phyloP scores from a whole-genome alignment of 2,888 invertebrate species.

The Agrochola macilenta region DNA sequence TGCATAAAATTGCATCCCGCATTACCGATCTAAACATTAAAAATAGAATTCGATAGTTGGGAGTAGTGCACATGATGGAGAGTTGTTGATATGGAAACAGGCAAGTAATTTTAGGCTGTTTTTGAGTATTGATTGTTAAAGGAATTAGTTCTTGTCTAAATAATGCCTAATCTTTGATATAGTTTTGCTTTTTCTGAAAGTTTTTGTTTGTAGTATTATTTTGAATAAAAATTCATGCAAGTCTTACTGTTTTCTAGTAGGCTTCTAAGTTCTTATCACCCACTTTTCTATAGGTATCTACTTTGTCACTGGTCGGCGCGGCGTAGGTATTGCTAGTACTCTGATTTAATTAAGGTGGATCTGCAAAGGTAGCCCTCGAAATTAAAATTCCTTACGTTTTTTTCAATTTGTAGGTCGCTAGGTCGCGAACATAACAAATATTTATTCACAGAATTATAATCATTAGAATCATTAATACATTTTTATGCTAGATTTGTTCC shows the following conservation, averaged over 20 bases:
- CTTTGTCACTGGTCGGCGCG: not conserved
- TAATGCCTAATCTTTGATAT: not conserved
- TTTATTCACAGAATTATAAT: too few species aligned
- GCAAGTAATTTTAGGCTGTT: not conserved
- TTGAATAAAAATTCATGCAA: not conserved
- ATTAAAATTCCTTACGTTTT: too few species aligned
- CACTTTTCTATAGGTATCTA: not conserved
- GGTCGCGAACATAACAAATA: too few species aligned
- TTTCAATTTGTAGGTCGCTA: too few species aligned
- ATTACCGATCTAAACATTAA: constrained; percentile 89
- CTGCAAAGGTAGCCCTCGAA: too few species aligned
- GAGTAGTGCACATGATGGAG: constrained; percentile 69
- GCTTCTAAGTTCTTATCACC: too few species aligned
- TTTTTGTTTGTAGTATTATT: not conserved
- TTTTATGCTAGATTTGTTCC: too few species aligned
- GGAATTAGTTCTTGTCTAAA: not conserved
- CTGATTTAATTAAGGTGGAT: not conserved
- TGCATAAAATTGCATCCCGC: constrained; percentile 89
- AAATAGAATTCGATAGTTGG: constrained; percentile 86
- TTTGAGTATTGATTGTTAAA: not conserved
- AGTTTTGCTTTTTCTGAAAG: not conserved
- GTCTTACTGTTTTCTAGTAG: not conserved
- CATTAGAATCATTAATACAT: too few species aligned
- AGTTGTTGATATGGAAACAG: constrained; percentile 5
- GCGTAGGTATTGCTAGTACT: not conserved